A percentile compares a stretch with the other conserved stretches of the same genome.
These are phyloP conservation scores for Crambe crambe DNA, from an alignment of 37 sponge, comb jelly and placozoan species.

Conservation along the genomic window DNA sequence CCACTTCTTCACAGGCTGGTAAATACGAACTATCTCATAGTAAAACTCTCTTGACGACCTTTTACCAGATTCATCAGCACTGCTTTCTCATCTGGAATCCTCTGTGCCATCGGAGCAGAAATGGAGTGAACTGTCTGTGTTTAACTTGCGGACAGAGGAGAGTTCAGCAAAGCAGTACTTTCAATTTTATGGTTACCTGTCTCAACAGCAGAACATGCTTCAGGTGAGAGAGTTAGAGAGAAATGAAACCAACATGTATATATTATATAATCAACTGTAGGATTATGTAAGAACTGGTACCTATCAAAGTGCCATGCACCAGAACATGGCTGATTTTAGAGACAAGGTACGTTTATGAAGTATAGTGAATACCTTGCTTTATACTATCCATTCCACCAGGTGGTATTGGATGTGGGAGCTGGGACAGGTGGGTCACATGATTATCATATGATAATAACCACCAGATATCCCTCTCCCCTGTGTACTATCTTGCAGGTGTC, in stretches of 20 bases:
- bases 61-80: slow-evolving; percentile 5
- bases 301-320: slow-evolving; percentile 94
- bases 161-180: slow-evolving; percentile 96
- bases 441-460: neutral
- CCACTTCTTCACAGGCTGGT: slow-evolving; percentile 27
- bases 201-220: slow-evolving; percentile 99
- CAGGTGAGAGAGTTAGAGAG: slow-evolving; percentile 42
- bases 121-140: slow-evolving; percentile 54
- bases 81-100: slow-evolving; percentile 12
- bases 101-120: neutral
- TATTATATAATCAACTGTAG: slow-evolving; percentile 15
- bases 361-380: no score
- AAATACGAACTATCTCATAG: neutral
- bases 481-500: slow-evolving; percentile 71
- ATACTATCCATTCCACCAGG: slow-evolving; percentile 34
- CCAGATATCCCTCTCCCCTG: neutral
- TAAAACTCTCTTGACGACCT: neutral
- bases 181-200: slow-evolving; percentile 95
- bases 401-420: slow-evolving; percentile 96
- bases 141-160: slow-evolving; percentile 86
- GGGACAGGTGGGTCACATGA: slow-evolving; percentile 68
- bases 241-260: neutral
- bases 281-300: slow-evolving; percentile 93
- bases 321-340: slow-evolving; percentile 87
- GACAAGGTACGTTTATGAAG: slow-evolving; percentile 90